These are phyloP conservation scores for Lamprologus sp. DNA, from an alignment of 2,113 vertebrate species.

Conservation along the genomic window DNA sequence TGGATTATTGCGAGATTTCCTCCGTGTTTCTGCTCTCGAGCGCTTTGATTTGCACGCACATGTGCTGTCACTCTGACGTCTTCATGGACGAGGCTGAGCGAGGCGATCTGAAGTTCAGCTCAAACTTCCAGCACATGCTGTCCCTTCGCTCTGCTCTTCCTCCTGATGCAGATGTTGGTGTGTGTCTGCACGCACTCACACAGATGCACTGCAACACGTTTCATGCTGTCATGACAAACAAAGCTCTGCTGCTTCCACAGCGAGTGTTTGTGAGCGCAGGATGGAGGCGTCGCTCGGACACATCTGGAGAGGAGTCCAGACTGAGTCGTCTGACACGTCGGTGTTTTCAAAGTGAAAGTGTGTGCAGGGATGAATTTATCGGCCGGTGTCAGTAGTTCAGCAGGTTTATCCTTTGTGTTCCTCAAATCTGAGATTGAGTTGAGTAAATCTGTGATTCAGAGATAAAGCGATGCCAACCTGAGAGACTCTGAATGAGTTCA, in stretches of 20 bases:
- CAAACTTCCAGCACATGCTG: background rate
- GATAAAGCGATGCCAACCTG: background rate
- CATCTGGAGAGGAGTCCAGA: background rate
- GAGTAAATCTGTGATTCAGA: background rate
- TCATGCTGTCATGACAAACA: conserved; percentile 42
- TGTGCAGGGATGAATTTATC: background rate
- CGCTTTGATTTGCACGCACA: background rate
- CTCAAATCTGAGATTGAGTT: background rate
- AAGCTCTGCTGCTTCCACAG: conserved; percentile 8
- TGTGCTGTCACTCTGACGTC: background rate
- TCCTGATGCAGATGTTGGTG: conserved; percentile 27
- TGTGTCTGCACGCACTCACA: background rate
- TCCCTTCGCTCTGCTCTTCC: background rate
- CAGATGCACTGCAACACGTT: conserved; percentile 42
- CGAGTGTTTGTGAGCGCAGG: background rate
- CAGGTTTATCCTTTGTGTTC: background rate
- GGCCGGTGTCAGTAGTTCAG: background rate
- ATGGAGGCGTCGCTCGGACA: background rate
- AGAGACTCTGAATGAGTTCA: background rate
- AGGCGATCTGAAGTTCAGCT: background rate
- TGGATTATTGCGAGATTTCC: background rate
- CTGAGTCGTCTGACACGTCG: background rate
- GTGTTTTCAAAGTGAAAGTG: background rate
- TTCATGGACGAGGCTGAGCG: background rate
- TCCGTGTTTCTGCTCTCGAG: background rate